Percentiles rank a stretch among this genome's conserved stretches.
Conservation (phyloP, 2,113 vertebrate species). For the Cariama cristata region DNA sequence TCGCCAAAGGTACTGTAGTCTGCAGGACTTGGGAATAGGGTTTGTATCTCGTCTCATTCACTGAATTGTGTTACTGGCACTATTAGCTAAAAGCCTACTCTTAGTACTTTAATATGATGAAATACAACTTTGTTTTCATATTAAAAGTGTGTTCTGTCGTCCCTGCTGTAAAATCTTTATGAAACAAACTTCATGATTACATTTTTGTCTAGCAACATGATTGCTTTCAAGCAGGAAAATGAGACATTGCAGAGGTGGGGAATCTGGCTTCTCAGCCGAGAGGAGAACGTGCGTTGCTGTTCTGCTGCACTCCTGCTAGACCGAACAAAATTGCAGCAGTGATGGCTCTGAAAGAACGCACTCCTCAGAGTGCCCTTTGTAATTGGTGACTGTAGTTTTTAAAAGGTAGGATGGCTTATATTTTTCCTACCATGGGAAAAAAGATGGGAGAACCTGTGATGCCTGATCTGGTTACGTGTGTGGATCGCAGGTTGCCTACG, state of each 20-base stretch:
- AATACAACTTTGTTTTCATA: not conserved
- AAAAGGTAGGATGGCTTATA: not conserved
- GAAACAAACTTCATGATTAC: not conserved
- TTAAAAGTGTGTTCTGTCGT: not conserved
- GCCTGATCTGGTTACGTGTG: rapidly evolving
- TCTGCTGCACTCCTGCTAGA: not conserved
- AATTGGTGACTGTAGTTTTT: not conserved
- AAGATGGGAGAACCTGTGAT: not conserved
- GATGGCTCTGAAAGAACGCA: rapidly evolving
- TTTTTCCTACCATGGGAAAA: rapidly evolving
- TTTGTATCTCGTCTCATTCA: rapidly evolving
- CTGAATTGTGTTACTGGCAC: not conserved
- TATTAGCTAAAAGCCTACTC: not conserved
- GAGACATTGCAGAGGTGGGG: not conserved
- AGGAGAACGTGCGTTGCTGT: not conserved
- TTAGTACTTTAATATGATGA: not conserved
- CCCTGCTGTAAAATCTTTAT: not conserved
- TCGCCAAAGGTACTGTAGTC: not conserved
- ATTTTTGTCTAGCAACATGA: not conserved
- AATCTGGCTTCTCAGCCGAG: not conserved
- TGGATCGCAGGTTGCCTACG: not conserved
- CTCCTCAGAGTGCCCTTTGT: not conserved
- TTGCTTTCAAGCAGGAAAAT: not conserved
- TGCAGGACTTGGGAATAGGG: not conserved
- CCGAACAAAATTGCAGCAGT: not conserved